These are phyloP conservation scores for Xiphophorus maculatus DNA, from an alignment of 2,113 vertebrate species.

Conservation along the genomic window DNA sequence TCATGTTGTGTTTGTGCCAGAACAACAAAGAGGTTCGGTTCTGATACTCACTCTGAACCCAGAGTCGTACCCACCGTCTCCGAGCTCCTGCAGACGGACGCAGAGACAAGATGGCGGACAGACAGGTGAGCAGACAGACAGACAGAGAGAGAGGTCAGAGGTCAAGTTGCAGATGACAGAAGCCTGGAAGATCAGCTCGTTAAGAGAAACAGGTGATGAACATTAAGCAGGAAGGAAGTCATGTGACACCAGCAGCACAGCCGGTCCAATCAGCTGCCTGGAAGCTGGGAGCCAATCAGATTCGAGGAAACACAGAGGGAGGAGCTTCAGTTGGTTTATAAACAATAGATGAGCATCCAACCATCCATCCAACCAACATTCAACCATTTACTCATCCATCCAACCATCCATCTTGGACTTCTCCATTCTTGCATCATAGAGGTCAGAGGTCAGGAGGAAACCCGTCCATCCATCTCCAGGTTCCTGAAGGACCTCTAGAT, in stretches of 20 bases:
- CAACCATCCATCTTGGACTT: too few species aligned
- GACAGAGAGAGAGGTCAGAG: conserved; percentile 32
- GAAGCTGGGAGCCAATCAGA: too few species aligned
- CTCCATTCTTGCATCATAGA: too few species aligned
- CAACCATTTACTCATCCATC: too few species aligned
- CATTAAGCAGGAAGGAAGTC: neutral
- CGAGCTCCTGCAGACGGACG: conserved; percentile 69
- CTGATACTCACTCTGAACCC: conserved; percentile 80
- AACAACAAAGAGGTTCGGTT: conserved; percentile 19
- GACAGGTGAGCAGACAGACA: conserved; percentile 53
- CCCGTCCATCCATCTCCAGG: too few species aligned
- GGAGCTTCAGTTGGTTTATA: too few species aligned
- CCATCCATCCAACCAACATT: too few species aligned
- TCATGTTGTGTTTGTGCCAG: conserved; percentile 24
- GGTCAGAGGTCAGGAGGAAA: too few species aligned
- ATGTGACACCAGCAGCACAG: neutral
- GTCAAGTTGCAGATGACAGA: conserved; percentile 33
- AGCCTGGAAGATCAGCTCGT: conserved; percentile 24
- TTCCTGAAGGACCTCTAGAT: too few species aligned
- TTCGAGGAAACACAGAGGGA: too few species aligned
- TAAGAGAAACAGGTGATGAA: conserved; percentile 22
- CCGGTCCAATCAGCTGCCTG: neutral
- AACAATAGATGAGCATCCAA: too few species aligned
- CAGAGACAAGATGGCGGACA: conserved; percentile 33
- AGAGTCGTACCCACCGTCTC: conserved; percentile 71